A percentile compares a stretch with the other conserved stretches of the same genome.
These are phyloP conservation scores for Saccopteryx bilineata DNA, from an alignment of 2,113 vertebrate species.

Conservation along the genomic window DNA sequence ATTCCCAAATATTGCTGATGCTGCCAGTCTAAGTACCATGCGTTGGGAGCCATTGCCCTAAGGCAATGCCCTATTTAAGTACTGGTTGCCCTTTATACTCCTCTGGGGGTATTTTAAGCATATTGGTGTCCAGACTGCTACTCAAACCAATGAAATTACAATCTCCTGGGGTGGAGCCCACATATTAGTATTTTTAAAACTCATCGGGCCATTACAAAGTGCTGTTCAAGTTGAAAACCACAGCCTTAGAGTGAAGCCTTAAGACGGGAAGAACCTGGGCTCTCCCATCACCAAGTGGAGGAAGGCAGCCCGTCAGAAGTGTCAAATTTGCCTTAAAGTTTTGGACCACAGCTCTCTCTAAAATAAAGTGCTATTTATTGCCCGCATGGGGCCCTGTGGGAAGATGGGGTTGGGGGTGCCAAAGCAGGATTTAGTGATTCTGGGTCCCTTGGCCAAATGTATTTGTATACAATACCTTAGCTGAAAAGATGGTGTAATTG, in stretches of 20 bases:
- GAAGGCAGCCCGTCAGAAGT: background rate
- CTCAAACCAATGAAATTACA: conserved; percentile 17
- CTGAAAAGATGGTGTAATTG: background rate
- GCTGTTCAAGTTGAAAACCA: background rate
- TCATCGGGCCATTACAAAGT: background rate
- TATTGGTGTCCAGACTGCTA: background rate
- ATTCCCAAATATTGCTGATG: background rate
- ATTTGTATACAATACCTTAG: background rate
- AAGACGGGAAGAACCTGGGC: background rate
- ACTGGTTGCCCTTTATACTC: background rate
- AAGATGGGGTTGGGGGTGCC: background rate
- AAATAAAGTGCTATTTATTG: background rate
- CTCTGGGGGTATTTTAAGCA: background rate
- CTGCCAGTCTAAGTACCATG: background rate
- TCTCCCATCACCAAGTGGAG: background rate
- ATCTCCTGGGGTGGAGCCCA: background rate
- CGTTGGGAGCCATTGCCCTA: background rate
- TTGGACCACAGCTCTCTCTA: background rate
- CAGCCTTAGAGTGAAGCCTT: background rate
- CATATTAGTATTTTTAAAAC: background rate
- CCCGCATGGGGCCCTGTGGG: background rate
- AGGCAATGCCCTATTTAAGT: background rate
- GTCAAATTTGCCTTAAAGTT: background rate
- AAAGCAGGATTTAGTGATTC: background rate
- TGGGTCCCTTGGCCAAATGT: background rate